These are phyloP conservation scores for Erebia ligea DNA, from an alignment of 2,888 invertebrate species.

Conservation along the genomic window DNA sequence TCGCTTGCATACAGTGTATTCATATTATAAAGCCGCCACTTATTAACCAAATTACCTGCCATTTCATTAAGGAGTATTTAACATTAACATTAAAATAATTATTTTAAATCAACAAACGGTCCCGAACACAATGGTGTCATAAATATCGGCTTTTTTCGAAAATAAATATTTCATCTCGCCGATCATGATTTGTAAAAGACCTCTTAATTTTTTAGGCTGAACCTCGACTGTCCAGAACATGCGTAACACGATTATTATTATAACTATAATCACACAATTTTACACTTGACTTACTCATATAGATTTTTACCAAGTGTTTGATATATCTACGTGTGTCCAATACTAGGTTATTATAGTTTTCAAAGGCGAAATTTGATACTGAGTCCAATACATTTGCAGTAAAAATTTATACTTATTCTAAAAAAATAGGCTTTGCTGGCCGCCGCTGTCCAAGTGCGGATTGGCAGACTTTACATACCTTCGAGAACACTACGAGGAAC, in stretches of 20 bases:
- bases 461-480: too few species aligned
- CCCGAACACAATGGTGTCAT: constrained; percentile 26
- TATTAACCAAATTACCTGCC: constrained; percentile 22
- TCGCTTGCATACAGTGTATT: neutral
- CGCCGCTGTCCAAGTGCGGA: too few species aligned
- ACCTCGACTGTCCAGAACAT: neutral
- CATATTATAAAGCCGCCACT: constrained; percentile 11
- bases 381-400: too few species aligned
- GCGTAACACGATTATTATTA: neutral
- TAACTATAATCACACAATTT: neutral
- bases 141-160: constrained; percentile 22
- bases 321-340: too few species aligned
- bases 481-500: too few species aligned
- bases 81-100: constrained; percentile 21
- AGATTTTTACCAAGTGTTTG: too few species aligned
- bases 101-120: constrained; percentile 18
- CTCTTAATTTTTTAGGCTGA: neutral
- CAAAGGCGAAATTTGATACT: too few species aligned
- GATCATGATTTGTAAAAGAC: constrained; percentile 19
- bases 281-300: too few species aligned
- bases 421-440: too few species aligned
- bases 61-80: constrained; percentile 18
- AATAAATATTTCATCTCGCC: constrained; percentile 26
- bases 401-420: too few species aligned
- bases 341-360: too few species aligned